Evolutionary conservation across 2,888 invertebrate species (phyloP).

Genomic region (Apamea crenata): DNA sequence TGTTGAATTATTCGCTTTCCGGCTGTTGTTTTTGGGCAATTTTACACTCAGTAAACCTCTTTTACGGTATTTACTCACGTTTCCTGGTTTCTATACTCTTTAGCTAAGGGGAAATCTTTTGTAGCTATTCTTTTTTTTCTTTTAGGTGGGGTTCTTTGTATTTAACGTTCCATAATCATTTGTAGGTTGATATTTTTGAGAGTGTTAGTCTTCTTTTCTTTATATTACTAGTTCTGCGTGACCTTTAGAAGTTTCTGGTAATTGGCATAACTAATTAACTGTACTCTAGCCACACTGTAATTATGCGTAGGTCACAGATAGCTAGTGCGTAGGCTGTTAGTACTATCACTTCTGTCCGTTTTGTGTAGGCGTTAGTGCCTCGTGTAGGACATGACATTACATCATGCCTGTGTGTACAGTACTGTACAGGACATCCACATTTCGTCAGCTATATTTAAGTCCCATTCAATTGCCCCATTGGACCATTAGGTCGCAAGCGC

Average conservation of each 20-base stretch:
- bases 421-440: neutral
- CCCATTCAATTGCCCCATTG: too few species aligned
- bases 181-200: neutral
- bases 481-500: too few species aligned
- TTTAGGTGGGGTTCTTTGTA: neutral
- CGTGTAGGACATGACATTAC: neutral
- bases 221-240: neutral
- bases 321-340: constrained; percentile 6
- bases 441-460: neutral
- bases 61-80: neutral
- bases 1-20: neutral
- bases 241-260: constrained; percentile 19
- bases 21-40: neutral
- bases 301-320: neutral
- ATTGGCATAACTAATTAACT: neutral
- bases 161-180: too few species aligned
- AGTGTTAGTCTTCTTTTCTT: neutral
- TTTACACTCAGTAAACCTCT: neutral
- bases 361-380: constrained; percentile 8
- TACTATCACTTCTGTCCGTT: neutral
- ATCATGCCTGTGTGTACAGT: neutral
- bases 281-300: neutral
- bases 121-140: neutral
- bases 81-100: neutral
- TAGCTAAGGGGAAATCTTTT: neutral